Evolutionary conservation across 2,113 vertebrate species (phyloP).

Genomic region (Accipiter cooperii): DNA sequence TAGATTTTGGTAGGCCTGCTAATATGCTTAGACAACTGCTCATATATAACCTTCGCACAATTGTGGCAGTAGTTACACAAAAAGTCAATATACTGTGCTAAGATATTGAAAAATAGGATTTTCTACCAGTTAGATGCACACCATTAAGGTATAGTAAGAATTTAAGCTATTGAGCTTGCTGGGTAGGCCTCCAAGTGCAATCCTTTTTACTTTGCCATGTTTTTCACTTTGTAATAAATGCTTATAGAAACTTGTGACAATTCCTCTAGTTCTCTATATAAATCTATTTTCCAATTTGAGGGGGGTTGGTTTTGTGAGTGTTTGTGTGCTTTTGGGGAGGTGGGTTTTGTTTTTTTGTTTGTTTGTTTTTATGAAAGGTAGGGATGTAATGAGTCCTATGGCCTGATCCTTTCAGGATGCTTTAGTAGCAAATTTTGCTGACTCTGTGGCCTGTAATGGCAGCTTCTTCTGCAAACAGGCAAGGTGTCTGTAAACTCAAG

Average conservation of each 20-base stretch:
- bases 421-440: background rate
- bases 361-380: background rate
- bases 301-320: background rate
- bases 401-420: background rate
- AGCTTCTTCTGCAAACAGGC: background rate
- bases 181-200: background rate
- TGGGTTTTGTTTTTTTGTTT: background rate
- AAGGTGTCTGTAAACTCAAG: background rate
- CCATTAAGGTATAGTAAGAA: background rate
- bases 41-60: background rate
- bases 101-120: background rate
- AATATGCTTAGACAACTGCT: background rate
- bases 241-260: background rate
- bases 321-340: background rate
- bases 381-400: background rate
- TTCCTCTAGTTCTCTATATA: background rate
- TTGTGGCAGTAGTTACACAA: background rate
- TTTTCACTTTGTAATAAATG: background rate
- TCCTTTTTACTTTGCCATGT: background rate
- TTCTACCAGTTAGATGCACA: background rate
- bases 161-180: background rate
- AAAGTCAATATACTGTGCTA: background rate
- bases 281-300: background rate
- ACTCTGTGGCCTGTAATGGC: background rate
- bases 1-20: conserved; percentile 6